Evolutionary conservation across 2,888 invertebrate species (phyloP).

Genomic region (Agonopterix subpropinquella): DNA sequence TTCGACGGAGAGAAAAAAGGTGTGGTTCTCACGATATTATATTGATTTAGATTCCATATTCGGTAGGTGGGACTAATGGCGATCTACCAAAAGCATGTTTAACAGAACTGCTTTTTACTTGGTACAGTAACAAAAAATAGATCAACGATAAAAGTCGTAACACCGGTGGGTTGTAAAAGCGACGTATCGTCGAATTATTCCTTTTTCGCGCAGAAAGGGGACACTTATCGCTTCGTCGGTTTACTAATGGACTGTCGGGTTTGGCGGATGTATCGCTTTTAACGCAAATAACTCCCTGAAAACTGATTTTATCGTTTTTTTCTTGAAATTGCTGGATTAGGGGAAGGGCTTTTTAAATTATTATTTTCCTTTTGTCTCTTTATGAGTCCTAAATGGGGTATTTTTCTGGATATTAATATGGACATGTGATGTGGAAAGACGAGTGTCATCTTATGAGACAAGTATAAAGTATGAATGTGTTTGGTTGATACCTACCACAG

Average conservation of each 20-base stretch:
- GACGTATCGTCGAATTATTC: conserved; percentile 3
- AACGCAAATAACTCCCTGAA: conserved; percentile 28
- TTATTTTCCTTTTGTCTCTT: background rate
- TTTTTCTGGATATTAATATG: too few relatives aligned
- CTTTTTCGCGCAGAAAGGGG: conserved; percentile 24
- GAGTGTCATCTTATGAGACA: too few relatives aligned
- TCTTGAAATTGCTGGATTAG: conserved; percentile 6
- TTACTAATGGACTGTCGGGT: conserved; percentile 35
- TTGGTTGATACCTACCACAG: too few relatives aligned
- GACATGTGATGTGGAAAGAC: too few relatives aligned
- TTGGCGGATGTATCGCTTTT: conserved; percentile 43
- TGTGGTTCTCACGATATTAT: too few relatives aligned
- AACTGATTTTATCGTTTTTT: conserved; percentile 26
- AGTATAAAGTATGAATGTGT: too few relatives aligned
- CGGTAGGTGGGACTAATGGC: too few relatives aligned
- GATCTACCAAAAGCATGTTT: too few relatives aligned
- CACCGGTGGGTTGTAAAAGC: conserved; percentile 1
- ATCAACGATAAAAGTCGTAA: background rate
- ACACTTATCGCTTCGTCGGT: conserved; percentile 30
- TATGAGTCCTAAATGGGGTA: background rate
- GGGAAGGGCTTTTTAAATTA: conserved; percentile 1
- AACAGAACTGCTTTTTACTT: too few relatives aligned
- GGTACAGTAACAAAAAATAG: too few relatives aligned
- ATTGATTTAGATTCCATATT: too few relatives aligned
- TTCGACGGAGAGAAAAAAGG: too few relatives aligned